Evolutionary conservation across 2,888 invertebrate genomes (phyloP), one percentile per base, ranked within the genome.

Genomic region (Conus canariensis): DNA sequence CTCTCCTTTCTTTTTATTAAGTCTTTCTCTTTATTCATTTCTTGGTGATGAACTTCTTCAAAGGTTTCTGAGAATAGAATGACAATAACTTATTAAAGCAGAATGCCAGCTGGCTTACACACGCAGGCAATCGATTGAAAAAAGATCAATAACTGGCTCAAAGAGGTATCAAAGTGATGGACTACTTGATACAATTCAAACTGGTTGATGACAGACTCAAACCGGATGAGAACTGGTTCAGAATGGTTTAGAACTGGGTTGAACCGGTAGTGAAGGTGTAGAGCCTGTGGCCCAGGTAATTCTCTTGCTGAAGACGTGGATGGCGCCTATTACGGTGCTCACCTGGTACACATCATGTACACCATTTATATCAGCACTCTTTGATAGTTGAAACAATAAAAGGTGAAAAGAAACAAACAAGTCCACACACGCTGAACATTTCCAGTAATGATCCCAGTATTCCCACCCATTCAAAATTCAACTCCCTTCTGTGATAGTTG

Each of bases 271-370:
- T 70, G 70, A 56, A 58, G 56, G 82, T 1, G 19, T 5, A 16
- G 16, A 77, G 12, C 30, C 19, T 14, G 25, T 58, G 82, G 56
- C 25, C 58, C 56, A 58, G 1, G 82, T 83, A 9, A 83, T 12
- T 58, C 82, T 56, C 64, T 45, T 86, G 67, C 64, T 86, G 64
- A 86, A 67, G 9, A 86, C 67, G 30, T 86, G n/a, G 5, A 86
- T 83, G 82, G 82, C 56, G 6, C 86, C 67, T 12, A 19, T n/a
- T 14, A 86, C 16, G 64, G 64, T 67, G 30, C 64, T 64, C 14
- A 86, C 19, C 60, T 67, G 67, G 10, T 14, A 14, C 64, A 64
- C 64, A 7, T 14, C 64, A 7, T 14, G 10, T 16, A 64, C 1
- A 14, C 6, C 16, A 16, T 10, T 16, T 64, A 64, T 64, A 14